A percentile compares a stretch with the other conserved stretches of the same genome.
These are phyloP conservation scores for Drosophila kuntzei DNA, from an alignment of 2,888 invertebrate genomes.

Conservation along the genomic window DNA sequence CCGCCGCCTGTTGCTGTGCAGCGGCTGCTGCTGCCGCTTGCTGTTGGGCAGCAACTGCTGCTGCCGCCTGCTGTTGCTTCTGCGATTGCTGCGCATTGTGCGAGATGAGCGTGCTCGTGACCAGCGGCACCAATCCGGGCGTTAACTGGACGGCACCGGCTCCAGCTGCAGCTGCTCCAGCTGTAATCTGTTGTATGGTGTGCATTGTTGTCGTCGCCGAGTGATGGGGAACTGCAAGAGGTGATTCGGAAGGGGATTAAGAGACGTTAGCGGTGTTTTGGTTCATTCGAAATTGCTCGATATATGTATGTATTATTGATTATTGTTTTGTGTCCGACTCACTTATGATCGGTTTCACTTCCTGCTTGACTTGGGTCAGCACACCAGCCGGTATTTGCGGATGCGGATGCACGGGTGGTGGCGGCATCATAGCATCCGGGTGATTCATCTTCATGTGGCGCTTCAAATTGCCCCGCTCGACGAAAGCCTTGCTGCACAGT, in stretches of 20 bases:
- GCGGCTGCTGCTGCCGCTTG: slow-evolving; percentile 71
- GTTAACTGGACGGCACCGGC: slow-evolving; percentile 82
- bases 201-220: slow-evolving; percentile 85
- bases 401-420: slow-evolving; percentile 84
- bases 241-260: slow-evolving; percentile 9
- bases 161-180: slow-evolving; percentile 77
- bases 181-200: slow-evolving; percentile 85
- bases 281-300: not conserved
- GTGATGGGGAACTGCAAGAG: slow-evolving; percentile 83
- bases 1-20: slow-evolving; percentile 77
- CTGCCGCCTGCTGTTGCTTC: slow-evolving; percentile 77
- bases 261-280: not conserved
- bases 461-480: slow-evolving; percentile 92
- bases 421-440: slow-evolving; percentile 86
- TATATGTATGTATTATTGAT: not conserved
- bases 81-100: slow-evolving; percentile 82
- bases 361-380: slow-evolving; percentile 84
- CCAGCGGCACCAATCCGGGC: slow-evolving; percentile 83
- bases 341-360: slow-evolving; percentile 85
- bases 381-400: slow-evolving; percentile 85
- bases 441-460: slow-evolving; percentile 91
- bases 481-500: slow-evolving; percentile 91
- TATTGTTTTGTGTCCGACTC: slow-evolving; percentile 70
- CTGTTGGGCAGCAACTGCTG: slow-evolving; percentile 72
- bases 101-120: slow-evolving; percentile 85